Conservation (phyloP, 1,140 invertebrate genomes). For the Macrosteles quadrilineatus region DNA sequence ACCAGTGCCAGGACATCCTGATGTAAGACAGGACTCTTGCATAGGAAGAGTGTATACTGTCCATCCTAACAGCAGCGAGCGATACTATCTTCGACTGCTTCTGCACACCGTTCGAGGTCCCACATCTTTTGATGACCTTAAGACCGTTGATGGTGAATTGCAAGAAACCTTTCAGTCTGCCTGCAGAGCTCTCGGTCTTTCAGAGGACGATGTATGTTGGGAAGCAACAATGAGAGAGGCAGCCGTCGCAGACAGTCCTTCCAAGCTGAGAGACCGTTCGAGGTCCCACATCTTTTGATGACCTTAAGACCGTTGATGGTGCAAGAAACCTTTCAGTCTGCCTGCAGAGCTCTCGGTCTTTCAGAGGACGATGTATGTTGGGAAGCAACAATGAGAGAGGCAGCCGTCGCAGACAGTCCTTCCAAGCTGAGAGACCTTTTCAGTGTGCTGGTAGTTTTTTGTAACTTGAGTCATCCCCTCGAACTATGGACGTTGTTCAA, state of each 20-base stretch:
- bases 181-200: slow-evolving; percentile 41
- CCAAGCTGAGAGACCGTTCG: slow-evolving; percentile 42
- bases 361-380: slow-evolving; percentile 46
- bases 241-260: not conserved
- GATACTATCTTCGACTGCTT: slow-evolving; percentile 51
- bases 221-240: slow-evolving; percentile 21
- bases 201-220: slow-evolving; percentile 47
- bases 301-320: slow-evolving; percentile 48
- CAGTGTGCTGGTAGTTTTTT: not conserved
- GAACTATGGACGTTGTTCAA: not conserved
- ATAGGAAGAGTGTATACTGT: slow-evolving; percentile 48
- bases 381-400: slow-evolving; percentile 32
- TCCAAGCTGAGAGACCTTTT: not conserved
- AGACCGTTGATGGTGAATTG: slow-evolving; percentile 45
- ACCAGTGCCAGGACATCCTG: slow-evolving; percentile 35
- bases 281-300: slow-evolving; percentile 49
- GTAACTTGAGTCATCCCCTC: not conserved
- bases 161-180: slow-evolving; percentile 46
- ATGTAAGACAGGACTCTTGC: slow-evolving; percentile 39
- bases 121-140: slow-evolving; percentile 48
- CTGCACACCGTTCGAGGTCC: slow-evolving; percentile 51
- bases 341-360: slow-evolving; percentile 42
- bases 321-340: slow-evolving; percentile 44
- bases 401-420: not conserved
- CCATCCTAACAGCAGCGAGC: slow-evolving; percentile 49